Evolutionary conservation across 2,888 invertebrate genomes (phyloP), one percentile per base, ranked within the genome.

Genomic region (Poecilus cupreus): DNA sequence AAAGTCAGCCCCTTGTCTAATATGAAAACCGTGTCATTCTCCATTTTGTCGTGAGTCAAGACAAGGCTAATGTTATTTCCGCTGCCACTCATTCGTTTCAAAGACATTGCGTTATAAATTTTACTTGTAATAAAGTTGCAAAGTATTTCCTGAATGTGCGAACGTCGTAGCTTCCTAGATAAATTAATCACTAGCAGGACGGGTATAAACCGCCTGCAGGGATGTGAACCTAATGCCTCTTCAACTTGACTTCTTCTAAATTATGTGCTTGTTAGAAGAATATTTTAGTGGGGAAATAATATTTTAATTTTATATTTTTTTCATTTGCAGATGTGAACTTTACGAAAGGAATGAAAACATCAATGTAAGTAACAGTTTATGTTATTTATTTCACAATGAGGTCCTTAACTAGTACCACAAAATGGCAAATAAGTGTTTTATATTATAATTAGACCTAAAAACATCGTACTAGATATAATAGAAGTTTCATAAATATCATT

Each of bases 101-200:
- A 76, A 57, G 54, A 57, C 57, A 76, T 39, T 76, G 20, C 20
- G 57, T 76, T 76, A 57, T 76, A 76, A 76, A 76, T 76, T 76
- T 32, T 37, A 54, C 37, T 54, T 76, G 76, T 54, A 76, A 76
- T 76, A 76, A 76, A 76, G 76, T 54, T 32, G 20, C 39, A 57
- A 54, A 51, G 57, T 76, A 76, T 54, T 57, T 57, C 76, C 26
- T 54, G 76, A 76, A 76, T 76, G 54, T 68, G 64, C 37, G 37
- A 68, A 46, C 74, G 39, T 49, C 51, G 74, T 24, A 74, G 26
- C 24, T 74, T 26, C 51, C 46, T 49, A 13, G 74, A 74, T 74
- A 74, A 74, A 74, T 74, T 74, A 74, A 49, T 43, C 11, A 68
- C 64, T 68, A 11, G 26, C 2, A 26, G 13, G 46, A 43, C 6